A percentile compares a stretch with the other conserved stretches of the same genome.
Conservation (phyloP, 2,113 vertebrate species). For the Talpa occidentalis region DNA sequence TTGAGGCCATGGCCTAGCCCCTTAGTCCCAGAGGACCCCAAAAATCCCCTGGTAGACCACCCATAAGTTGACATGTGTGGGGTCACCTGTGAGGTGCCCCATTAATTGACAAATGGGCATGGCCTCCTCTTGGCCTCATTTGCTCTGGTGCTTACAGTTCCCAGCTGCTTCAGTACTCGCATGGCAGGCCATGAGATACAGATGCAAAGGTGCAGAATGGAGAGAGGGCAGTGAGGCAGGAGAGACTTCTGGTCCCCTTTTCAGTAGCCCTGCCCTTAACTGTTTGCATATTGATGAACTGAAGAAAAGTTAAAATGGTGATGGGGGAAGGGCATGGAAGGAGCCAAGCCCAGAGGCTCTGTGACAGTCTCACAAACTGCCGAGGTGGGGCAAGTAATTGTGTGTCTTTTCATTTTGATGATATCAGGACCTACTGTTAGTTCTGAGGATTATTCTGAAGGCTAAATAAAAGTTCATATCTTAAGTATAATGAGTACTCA, state of each 20-base stretch:
- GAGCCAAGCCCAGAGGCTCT: too few relatives aligned
- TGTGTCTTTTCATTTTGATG: not conserved
- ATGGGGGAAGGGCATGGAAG: too few relatives aligned
- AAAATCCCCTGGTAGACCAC: not conserved
- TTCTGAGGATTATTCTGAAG: not conserved
- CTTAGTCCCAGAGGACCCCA: accelerated
- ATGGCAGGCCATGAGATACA: too few relatives aligned
- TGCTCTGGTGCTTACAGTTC: not conserved
- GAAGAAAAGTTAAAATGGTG: not conserved
- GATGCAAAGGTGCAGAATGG: not conserved
- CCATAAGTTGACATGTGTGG: accelerated
- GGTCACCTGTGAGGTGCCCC: accelerated
- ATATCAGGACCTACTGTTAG: not conserved
- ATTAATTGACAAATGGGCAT: not conserved
- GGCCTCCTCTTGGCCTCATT: not conserved
- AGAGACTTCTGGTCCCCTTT: not conserved
- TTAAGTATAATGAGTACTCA: not conserved
- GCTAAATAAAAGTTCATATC: not conserved
- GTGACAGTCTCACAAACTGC: too few relatives aligned
- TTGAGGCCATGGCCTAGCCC: not conserved
- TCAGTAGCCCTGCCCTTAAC: not conserved
- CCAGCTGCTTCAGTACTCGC: not conserved
- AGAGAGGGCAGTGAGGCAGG: not conserved
- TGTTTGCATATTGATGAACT: not conserved
- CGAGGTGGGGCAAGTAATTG: not conserved